Conservation (phyloP, 2,113 vertebrate genomes). For the Megaceryle maxima region DNA sequence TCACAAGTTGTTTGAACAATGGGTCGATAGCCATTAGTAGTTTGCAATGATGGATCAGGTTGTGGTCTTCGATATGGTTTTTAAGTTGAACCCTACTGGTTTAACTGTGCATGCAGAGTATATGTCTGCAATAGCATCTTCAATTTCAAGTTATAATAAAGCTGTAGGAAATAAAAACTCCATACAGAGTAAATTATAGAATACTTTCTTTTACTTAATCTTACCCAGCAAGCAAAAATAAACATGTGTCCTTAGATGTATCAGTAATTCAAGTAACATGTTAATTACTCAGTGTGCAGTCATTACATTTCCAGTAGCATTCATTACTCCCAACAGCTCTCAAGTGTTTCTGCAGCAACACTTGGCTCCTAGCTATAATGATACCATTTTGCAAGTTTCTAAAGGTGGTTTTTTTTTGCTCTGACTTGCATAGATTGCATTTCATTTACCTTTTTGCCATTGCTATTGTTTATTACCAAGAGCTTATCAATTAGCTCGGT, state of each 20-base stretch:
- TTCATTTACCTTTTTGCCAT: constrained; percentile 28
- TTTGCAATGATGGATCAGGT: not conserved
- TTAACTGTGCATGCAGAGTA: not conserved
- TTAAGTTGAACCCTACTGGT: not conserved
- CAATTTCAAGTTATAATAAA: not conserved
- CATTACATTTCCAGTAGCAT: constrained; percentile 8
- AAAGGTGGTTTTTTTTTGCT: not conserved
- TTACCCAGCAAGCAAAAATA: constrained; percentile 58
- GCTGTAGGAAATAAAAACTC: constrained; percentile 1
- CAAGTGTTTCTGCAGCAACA: not conserved
- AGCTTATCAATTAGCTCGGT: constrained; percentile 57
- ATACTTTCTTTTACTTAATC: constrained; percentile 27
- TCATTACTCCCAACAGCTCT: constrained; percentile 24
- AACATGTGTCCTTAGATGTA: not conserved
- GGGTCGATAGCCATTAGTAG: not conserved
- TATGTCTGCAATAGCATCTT: not conserved
- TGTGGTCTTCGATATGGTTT: not conserved
- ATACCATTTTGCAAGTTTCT: constrained; percentile 5
- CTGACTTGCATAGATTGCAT: constrained; percentile 21
- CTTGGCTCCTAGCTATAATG: not conserved
- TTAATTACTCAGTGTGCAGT: constrained; percentile 59
- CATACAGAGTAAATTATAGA: not conserved
- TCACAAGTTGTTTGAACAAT: not conserved
- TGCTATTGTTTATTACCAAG: constrained; percentile 44
- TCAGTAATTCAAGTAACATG: constrained; percentile 31